phyloP scores from a whole-genome alignment of 2,113 vertebrate species.

The Zosterops japonicus region DNA sequence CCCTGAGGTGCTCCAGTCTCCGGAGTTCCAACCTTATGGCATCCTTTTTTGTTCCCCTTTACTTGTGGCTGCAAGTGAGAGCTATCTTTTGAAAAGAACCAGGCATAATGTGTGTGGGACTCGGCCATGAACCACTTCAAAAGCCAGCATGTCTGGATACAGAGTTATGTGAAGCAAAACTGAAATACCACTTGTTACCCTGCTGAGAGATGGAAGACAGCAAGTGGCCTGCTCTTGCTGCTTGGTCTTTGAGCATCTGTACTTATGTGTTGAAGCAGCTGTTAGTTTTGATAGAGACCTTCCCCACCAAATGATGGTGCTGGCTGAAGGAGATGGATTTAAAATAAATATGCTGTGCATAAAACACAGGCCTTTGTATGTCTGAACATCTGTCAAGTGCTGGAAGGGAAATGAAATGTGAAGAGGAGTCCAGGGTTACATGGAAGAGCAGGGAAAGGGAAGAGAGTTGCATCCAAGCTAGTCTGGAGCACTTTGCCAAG shows the following conservation, averaged over 20 bases:
- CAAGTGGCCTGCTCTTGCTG: neutral
- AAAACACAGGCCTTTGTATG: neutral
- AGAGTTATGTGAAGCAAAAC: neutral
- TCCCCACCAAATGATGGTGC: neutral
- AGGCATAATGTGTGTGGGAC: neutral
- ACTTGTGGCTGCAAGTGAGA: neutral
- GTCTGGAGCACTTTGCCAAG: neutral
- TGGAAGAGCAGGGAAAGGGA: neutral
- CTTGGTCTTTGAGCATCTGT: neutral
- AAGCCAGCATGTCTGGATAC: neutral
- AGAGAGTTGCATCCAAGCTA: neutral
- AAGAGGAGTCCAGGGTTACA: neutral
- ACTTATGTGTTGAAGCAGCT: neutral
- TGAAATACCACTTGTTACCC: neutral
- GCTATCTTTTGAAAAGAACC: neutral
- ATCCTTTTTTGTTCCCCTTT: neutral
- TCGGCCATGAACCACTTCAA: neutral
- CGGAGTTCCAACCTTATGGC: neutral
- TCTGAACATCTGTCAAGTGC: rapidly evolving
- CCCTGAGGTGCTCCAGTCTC: neutral
- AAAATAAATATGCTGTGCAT: neutral
- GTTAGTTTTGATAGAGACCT: neutral
- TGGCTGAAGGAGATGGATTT: neutral
- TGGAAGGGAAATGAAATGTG: neutral
- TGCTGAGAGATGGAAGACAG: neutral